Evolutionary conservation across 2,113 vertebrate species (phyloP), one percentile per base, ranked within the genome.

Genomic region (Chamaetylas fuelleborni): DNA sequence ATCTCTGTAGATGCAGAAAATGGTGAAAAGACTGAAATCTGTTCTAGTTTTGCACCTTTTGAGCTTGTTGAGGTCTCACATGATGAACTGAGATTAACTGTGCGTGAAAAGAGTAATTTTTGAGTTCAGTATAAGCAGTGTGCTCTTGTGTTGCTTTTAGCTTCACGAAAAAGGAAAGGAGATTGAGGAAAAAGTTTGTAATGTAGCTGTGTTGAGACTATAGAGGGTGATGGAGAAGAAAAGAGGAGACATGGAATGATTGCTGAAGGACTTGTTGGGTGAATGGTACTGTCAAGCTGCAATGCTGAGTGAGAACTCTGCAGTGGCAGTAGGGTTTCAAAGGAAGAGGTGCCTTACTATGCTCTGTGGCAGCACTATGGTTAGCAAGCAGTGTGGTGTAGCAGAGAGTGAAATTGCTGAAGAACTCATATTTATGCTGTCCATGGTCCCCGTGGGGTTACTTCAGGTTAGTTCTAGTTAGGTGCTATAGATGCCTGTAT

Each of bases 391-490:
- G 15, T 6, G n/a, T 77, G 20, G 14, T 67, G 3, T 38, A 47
- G 25, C 19, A 72, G 19, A 66, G 36, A 24, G 10, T n/a, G 74
- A 51, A 64, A 43, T 19, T 73, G 25, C 58, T 83, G 67, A 87
- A 53, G 47, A 81, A 31, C 36, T 77, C 50, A 6, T 53, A 3
- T 24, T n/a, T 80, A 0, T 69, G 38, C 24, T 78, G 36, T 47
- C 51, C 0, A 0, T 36, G 22, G 28, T 48, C 45, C 8, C 16
- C 0, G 1, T 38, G 25, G 12, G 5, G 5, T 58, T 82, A 29
- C 28, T 87, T 87, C 33, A 57, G 40, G 5, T 14, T 77, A 9
- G 19, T 43, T 86, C 19, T 56, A 4, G 24, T 15, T 24, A 12
- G 31, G 13, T 86, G 54, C 25, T 69, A 1, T 20, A 19, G 17